A percentile compares a stretch with the other conserved stretches of the same genome.
Conservation (phyloP, 2,113 vertebrate species). For the Aix galericulata region DNA sequence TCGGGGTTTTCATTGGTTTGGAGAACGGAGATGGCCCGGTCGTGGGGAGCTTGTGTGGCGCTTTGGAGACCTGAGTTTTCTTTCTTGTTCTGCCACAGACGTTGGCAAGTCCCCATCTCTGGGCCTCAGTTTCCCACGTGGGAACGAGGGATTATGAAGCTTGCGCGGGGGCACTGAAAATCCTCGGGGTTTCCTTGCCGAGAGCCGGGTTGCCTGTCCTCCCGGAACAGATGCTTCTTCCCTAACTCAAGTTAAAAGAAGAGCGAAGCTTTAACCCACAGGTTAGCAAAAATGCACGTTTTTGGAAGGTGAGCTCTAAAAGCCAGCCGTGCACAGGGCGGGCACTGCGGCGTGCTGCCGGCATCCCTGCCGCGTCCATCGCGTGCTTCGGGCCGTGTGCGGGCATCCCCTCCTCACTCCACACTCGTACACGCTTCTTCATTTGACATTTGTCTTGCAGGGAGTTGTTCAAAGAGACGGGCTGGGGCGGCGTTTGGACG, state of each 20-base stretch:
- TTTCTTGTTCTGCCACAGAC: neutral
- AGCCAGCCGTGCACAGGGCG: neutral
- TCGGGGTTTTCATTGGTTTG: neutral
- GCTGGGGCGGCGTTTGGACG: neutral
- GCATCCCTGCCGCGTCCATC: neutral
- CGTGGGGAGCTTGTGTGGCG: neutral
- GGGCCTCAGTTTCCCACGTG: neutral
- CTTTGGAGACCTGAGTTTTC: neutral
- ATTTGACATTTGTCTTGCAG: neutral
- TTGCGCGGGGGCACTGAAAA: neutral
- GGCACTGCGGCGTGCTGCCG: rapidly evolving
- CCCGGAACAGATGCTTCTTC: neutral
- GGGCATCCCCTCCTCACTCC: neutral
- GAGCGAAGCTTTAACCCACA: neutral
- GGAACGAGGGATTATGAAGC: neutral
- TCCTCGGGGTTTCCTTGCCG: neutral
- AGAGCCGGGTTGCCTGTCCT: neutral
- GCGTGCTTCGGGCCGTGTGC: neutral
- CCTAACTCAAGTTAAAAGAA: neutral
- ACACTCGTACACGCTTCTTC: neutral
- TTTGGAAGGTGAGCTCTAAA: neutral
- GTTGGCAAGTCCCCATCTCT: neutral
- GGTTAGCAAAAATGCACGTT: neutral
- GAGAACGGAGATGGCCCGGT: neutral
- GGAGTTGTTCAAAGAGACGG: neutral